Evolutionary conservation across 2,888 invertebrate genomes (phyloP), one percentile per base, ranked within the genome.

Genomic region (Diabrotica balteata): DNA sequence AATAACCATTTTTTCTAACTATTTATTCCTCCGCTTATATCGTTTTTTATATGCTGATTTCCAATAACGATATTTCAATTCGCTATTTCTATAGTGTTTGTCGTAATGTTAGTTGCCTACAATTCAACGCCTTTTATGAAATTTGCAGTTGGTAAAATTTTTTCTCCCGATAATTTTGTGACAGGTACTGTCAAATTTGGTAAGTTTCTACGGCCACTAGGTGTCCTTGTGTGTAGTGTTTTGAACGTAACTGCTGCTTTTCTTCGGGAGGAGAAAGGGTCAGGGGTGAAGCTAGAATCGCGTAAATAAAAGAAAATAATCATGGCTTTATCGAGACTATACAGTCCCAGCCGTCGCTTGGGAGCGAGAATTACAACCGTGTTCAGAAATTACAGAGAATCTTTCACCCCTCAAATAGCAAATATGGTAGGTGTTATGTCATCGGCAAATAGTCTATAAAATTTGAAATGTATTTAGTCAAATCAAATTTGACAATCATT

Each of bases 371-470:
- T 67, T 7, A 76, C 70, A 64, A 53, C 67, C n/a, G 46, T 73
- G 17, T 73, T 78, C 45, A 75, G 72, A 53, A 60, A 71, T 7
- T 73, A 73, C 55, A 75, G 70, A 51, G 72, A 77, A 69, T 69
- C 62, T 54, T 74, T 65, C 42, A 7, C 54, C 54, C 66, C 70
- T 53, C 76, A 63, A 72, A 73, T 74, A 55, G 75, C 74, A 59
- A 72, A 73, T 53, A 81, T 80, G 81, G 81, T 80, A 77, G 75
- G 80, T 71, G 76, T 80, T 81, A 81, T 80, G 80, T 80, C 80
- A 81, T 79, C 58, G 52, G 43, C 44, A 58, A 42, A 22, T 42
- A 5, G 4, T 11, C 44, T 44, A 44, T 43, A 43, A 17, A 11
- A 45, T 11, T 52, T 47, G 9, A 52, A 52, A 11, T 4, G 11